Percentiles rank a stretch among this genome's conserved stretches.
Evolutionary conservation across 2,113 vertebrate genomes (phyloP).

Genomic region (Isichthys henryi): DNA sequence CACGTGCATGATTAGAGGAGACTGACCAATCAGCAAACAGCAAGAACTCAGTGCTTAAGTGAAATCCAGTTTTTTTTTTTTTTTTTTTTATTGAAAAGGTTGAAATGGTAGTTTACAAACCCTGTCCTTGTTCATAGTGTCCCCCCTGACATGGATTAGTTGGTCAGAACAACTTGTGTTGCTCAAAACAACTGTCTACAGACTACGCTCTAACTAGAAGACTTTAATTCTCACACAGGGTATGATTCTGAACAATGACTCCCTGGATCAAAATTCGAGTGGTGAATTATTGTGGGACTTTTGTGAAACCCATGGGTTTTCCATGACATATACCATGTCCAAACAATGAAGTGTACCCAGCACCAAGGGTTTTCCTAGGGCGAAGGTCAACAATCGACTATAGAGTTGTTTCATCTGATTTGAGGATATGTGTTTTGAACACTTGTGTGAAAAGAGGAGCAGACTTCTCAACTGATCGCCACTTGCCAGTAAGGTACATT

Average conservation of each 20-base stretch:
- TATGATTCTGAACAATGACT: neutral
- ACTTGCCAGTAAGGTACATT: neutral
- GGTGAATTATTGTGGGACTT: neutral
- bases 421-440: neutral
- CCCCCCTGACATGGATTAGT: no score
- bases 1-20: no score
- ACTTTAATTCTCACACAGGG: neutral
- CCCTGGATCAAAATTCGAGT: neutral
- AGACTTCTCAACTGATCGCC: neutral
- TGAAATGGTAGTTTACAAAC: no score
- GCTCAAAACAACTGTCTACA: neutral
- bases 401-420: neutral
- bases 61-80: no score
- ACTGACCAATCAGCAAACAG: no score
- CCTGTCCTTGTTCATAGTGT: no score
- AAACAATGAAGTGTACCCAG: neutral
- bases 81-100: no score
- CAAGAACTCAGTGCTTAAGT: no score
- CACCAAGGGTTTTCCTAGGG: neutral
- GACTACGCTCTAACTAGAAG: neutral
- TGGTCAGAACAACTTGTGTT: neutral
- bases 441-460: neutral
- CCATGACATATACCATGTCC: neutral
- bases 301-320: neutral
- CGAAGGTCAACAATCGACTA: neutral